Base-by-base conservation (phyloP, 2,888 invertebrate species). In the Drosophila aldrichi region DNA sequence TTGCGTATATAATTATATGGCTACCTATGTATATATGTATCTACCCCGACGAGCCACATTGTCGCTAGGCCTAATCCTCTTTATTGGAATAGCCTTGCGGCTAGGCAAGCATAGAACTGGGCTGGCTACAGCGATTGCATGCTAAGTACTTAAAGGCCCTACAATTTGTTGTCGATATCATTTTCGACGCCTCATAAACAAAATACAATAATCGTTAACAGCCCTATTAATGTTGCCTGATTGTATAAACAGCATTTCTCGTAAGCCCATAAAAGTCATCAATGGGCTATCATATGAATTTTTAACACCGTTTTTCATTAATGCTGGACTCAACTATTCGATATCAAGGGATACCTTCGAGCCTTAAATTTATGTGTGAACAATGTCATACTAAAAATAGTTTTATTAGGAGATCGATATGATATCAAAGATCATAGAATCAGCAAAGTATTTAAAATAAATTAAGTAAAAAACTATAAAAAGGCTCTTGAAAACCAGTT, bases 1-100 rank as follows among this genome's bases (percentile, higher is more conserved):
- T 51, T 59, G 51, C 49, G 52, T 49, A 66, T 48, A 72, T 62
- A 72, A 61, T 64, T 61, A 64, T 61, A 64, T 49, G 29, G 59
- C 58, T 29, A 46, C 8, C 20, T 22, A 22, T 22, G 20, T 34
- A 38, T 22, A 16, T 22, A 22, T 22, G 20, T 34, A 38, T 22
- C 38, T 54, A 52, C 62, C 16, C 16, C 12, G n/a, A 22, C 20
- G 34, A 25, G 20, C 36, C 52, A 55, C 44, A 49, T 67, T 69
- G 56, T 55, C 49, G 48, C 43, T 44, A 18, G 16, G 18, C 46
- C 54, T 41, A 60, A 56, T 72, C 58, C 51, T 46, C 46, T 34
- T 52, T 54, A 57, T 66, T 67, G 54, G 55, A 40, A 57, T 54
- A 56, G 58, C 58, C 69, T 58, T 32, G 8, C 38, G 61, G 65